Percentiles rank a stretch among this genome's conserved stretches.
phyloP scores from a whole-genome alignment of 1,140 invertebrate genomes.

The Heliconius nattereri region DNA sequence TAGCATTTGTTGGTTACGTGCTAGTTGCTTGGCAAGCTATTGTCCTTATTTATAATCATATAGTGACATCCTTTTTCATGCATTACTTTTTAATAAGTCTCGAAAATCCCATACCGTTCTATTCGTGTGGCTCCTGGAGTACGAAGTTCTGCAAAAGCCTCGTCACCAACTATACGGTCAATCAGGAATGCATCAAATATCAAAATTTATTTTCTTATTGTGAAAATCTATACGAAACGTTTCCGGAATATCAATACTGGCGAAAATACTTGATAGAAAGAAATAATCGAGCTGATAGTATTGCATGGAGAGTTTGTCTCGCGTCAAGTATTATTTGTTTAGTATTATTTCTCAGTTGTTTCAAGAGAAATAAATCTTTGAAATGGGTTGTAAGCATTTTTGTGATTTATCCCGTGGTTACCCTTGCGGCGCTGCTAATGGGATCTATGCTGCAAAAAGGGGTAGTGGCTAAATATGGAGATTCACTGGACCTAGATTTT shows the following conservation, averaged over 20 bases:
- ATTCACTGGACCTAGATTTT: conserved; percentile 58
- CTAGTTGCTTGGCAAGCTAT: conserved; percentile 55
- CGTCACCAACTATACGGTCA: conserved; percentile 57
- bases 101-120: conserved; percentile 64
- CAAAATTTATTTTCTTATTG: conserved; percentile 48
- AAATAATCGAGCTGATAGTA: conserved; percentile 23
- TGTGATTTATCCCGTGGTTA: conserved; percentile 47
- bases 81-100: conserved; percentile 72
- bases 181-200: conserved; percentile 57
- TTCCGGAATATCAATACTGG: conserved; percentile 70
- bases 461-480: conserved; percentile 52
- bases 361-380: conserved; percentile 54
- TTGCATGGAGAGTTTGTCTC: conserved; percentile 62
- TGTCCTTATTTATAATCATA: conserved; percentile 58
- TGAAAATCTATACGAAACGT: conserved; percentile 51
- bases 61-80: conserved; percentile 50
- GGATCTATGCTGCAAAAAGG: conserved; percentile 71
- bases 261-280: conserved; percentile 47
- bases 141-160: conserved; percentile 56
- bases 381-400: conserved; percentile 47
- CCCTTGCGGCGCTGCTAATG: conserved; percentile 52
- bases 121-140: conserved; percentile 62
- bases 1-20: conserved; percentile 59
- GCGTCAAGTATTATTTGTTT: conserved; percentile 54
- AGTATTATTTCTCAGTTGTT: conserved; percentile 54